Base-by-base conservation (phyloP, 30 jellyfish, hydroid and myxozoan species). In the Morbakka virulenta region DNA sequence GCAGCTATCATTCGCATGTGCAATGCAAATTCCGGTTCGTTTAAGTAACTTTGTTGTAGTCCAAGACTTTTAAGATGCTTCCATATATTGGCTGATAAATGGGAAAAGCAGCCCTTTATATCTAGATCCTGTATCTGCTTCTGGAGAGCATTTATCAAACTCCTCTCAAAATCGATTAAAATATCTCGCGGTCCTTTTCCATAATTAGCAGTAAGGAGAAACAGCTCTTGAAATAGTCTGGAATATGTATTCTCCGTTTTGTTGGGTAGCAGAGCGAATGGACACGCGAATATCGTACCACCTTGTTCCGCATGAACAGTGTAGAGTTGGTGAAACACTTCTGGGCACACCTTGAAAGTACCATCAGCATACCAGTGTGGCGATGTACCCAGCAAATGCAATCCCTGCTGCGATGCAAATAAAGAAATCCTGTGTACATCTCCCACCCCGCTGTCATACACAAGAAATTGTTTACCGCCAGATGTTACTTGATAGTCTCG, bases 11-110 rank as follows among this genome's bases (percentile, higher is more conserved):
- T 57, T 11, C 71, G 25, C 6, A 57, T 26, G 27, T 68, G 65
- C 22, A 78, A 36, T 1, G 87, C 87, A 32, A 78, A 78, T 26
- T 78, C 87, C n/a, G 11, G 25, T 6, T 22, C 33, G 22, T 57
- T 26, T 22, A 6, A 9, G 71, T 57, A 57, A 6, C 25, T 11
- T 22, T 57, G 71, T 25, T 57, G 71, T 4, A 57, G 25, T 9
- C 71, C 71, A 57, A 22, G 25, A 25, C 25, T 22, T 22, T 57
- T 11, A 22, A 57, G 12, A 14, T 57, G 11, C 25, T 57, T 57
- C 71, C 71, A 57, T 6, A 57, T 26, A 25, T 57, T 57, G 71
- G 11, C 9, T 11, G 71, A 14, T 22, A 57, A 57, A 22, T 57
- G 71, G 25, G 22, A 57, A 57, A 57, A 57, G 50, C 82, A 63